Percentiles rank a stretch among this genome's conserved stretches.
Evolutionary conservation across 2,888 invertebrate species (phyloP).

Genomic region (Clostera curtula): DNA sequence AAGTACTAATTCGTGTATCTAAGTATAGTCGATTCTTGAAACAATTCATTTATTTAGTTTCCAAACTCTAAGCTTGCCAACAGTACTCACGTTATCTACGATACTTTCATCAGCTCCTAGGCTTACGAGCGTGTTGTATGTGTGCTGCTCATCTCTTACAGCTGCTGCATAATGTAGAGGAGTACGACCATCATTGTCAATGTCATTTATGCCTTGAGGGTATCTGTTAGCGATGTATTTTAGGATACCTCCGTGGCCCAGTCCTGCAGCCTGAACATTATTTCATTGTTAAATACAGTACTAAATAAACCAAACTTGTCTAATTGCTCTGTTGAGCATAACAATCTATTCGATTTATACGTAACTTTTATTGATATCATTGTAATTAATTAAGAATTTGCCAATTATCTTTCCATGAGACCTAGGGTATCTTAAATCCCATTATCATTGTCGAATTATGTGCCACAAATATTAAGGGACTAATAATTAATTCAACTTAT

Average conservation of each 20-base stretch:
- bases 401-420: no score
- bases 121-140: slow-evolving; percentile 84
- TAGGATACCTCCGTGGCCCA: slow-evolving; percentile 84
- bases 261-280: slow-evolving; percentile 81
- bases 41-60: no score
- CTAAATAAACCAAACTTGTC: no score
- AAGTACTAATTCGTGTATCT: background rate
- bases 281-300: background rate
- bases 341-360: no score
- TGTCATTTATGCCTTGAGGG: slow-evolving; percentile 79
- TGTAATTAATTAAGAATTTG: no score
- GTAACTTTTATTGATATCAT: no score
- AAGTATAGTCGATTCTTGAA: background rate
- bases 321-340: no score
- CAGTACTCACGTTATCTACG: slow-evolving; percentile 84
- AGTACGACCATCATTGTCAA: slow-evolving; percentile 89
- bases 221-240: slow-evolving; percentile 82
- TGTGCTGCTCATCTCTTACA: slow-evolving; percentile 83
- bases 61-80: no score
- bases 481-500: no score
- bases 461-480: no score
- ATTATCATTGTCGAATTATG: no score
- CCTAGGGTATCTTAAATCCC: no score
- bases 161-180: slow-evolving; percentile 92
- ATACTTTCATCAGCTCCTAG: slow-evolving; percentile 90